Evolutionary conservation across 2,888 invertebrate genomes (phyloP).

Genomic region (Coleophora deauratella): DNA sequence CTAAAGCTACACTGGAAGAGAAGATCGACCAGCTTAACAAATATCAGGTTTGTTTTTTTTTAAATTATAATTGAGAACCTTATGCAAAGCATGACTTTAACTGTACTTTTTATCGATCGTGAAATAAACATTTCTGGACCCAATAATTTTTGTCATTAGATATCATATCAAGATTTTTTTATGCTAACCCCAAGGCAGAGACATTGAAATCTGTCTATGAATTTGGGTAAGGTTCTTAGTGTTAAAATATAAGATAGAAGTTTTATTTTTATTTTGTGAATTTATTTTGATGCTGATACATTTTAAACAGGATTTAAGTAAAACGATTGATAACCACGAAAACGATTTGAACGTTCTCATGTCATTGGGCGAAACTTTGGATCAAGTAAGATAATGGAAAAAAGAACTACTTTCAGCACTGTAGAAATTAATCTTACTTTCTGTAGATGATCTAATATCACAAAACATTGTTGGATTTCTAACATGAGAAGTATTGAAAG

Average conservation of each 20-base stretch:
- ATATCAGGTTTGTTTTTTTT: constrained; percentile 81
- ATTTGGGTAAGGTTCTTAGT: no score
- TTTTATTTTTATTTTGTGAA: constrained; percentile 5
- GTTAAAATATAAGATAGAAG: background rate
- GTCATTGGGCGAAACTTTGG: constrained; percentile 84
- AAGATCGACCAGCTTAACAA: constrained; percentile 92
- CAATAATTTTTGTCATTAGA: no score
- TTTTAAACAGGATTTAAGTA: constrained; percentile 82
- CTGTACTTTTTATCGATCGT: constrained; percentile 1
- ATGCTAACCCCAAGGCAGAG: no score
- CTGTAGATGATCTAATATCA: constrained; percentile 60
- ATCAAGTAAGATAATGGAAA: constrained; percentile 81
- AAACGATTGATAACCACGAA: constrained; percentile 80
- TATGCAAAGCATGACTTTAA: no score
- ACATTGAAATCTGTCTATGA: no score
- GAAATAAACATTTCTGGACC: background rate
- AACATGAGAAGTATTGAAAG: constrained; percentile 22
- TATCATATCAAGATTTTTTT: no score
- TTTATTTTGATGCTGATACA: constrained; percentile 29
- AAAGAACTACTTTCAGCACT: constrained; percentile 33
- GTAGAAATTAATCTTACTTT: constrained; percentile 61
- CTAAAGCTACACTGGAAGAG: constrained; percentile 89
- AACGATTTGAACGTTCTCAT: constrained; percentile 82
- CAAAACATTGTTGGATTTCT: constrained; percentile 34
- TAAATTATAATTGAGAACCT: constrained; percentile 9